Evolutionary conservation across 2,113 vertebrate species (phyloP).

Genomic region (Cinclus mexicanus): DNA sequence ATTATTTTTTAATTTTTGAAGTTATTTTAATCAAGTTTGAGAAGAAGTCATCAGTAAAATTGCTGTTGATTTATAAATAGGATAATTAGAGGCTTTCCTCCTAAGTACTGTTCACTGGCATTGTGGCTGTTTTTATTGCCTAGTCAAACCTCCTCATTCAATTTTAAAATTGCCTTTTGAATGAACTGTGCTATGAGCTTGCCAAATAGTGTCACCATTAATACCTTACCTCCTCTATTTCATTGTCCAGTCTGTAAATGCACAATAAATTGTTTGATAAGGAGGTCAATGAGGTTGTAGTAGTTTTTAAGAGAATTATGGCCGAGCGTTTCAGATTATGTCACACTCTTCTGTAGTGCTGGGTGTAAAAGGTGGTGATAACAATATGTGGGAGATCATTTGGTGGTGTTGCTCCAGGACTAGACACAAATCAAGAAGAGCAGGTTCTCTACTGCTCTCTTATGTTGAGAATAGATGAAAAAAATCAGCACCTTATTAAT

Average conservation of each 20-base stretch:
- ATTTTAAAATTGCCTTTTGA: conserved; percentile 99
- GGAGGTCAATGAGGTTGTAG: conserved; percentile 78
- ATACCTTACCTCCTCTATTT: conserved; percentile 84
- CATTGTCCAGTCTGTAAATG: conserved; percentile 79
- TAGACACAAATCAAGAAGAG: not conserved
- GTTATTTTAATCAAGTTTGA: conserved; percentile 90
- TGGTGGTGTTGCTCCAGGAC: not conserved
- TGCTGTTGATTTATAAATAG: conserved; percentile 97
- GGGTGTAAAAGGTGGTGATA: conserved; percentile 30
- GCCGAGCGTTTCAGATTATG: conserved; percentile 63
- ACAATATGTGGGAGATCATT: not conserved
- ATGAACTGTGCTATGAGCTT: conserved; percentile 84
- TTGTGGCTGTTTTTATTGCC: conserved; percentile 91
- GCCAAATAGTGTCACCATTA: conserved; percentile 84
- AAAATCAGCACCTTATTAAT: not conserved
- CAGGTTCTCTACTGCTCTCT: not conserved
- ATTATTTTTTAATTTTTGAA: conserved; percentile 84
- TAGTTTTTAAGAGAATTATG: conserved; percentile 80
- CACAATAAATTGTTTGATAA: conserved; percentile 84
- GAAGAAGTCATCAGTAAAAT: conserved; percentile 92
- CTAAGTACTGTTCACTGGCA: conserved; percentile 84
- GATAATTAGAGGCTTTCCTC: conserved; percentile 89
- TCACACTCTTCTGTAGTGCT: conserved; percentile 21
- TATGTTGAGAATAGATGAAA: not conserved
- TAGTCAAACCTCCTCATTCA: conserved; percentile 94